These are phyloP conservation scores for Cynodonichthys magdalenae DNA, from an alignment of 2,797 vertebrate genomes.

Conservation along the genomic window DNA sequence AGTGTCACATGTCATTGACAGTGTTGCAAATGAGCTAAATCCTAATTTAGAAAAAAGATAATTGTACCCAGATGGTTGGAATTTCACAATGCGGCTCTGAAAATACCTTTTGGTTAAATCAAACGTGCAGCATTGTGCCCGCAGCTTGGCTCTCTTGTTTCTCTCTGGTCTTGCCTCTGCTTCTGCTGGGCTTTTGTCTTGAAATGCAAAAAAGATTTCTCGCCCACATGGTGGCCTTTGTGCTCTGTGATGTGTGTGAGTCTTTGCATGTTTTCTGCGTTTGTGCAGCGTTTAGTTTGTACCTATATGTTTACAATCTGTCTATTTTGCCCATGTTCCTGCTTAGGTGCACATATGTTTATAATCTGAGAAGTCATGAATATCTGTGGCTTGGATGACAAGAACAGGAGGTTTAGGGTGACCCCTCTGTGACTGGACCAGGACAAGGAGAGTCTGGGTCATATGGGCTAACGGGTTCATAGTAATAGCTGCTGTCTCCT, in stretches of 20 bases:
- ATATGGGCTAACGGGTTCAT: slow-evolving; percentile 82
- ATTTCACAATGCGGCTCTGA: slow-evolving; percentile 70
- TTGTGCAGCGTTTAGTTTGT: slow-evolving; percentile 20
- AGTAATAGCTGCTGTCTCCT: slow-evolving; percentile 86
- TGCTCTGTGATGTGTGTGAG: slow-evolving; percentile 58
- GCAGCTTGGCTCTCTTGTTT: slow-evolving; percentile 48
- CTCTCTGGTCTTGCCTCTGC: slow-evolving; percentile 54
- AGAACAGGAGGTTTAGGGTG: slow-evolving; percentile 46
- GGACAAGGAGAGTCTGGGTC: slow-evolving; percentile 78
- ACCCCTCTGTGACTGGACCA: slow-evolving; percentile 57
- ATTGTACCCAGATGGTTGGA: slow-evolving; percentile 78
- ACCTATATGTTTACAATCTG: slow-evolving; percentile 35
- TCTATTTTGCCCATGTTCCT: slow-evolving; percentile 35
- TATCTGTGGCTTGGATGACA: slow-evolving; percentile 29
- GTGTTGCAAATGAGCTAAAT: slow-evolving; percentile 71
- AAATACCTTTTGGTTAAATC: slow-evolving; percentile 77
- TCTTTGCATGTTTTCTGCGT: slow-evolving; percentile 20
- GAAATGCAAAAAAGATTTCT: slow-evolving; percentile 73
- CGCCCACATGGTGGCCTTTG: slow-evolving; percentile 75
- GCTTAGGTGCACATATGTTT: slow-evolving; percentile 27
- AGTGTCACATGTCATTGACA: slow-evolving; percentile 67
- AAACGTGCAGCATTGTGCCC: slow-evolving; percentile 71
- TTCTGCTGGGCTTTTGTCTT: slow-evolving; percentile 74
- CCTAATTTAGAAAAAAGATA: slow-evolving; percentile 75
- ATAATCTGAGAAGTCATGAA: slow-evolving; percentile 1